phyloP scores from a whole-genome alignment of 2,797 vertebrate species.

The Buceros bicornis region DNA sequence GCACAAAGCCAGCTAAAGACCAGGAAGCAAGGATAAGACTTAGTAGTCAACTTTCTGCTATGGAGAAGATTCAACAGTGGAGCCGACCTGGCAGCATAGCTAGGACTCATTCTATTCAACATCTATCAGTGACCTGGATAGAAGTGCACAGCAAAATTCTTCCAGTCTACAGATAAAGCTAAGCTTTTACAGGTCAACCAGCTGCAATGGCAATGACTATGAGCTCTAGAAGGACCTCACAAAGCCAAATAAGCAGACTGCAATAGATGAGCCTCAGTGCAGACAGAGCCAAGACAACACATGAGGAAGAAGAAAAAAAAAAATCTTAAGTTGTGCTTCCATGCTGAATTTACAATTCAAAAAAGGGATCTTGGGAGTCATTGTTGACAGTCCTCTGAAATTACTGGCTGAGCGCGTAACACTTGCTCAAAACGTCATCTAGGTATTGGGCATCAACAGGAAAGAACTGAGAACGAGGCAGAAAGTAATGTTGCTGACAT shows the following conservation, averaged over 20 bases:
- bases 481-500: neutral
- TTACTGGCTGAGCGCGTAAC: neutral
- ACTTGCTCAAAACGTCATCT: neutral
- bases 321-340: neutral
- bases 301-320: accelerated
- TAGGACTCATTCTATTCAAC: neutral
- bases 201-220: neutral
- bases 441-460: neutral
- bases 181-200: neutral
- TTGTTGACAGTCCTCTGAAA: neutral
- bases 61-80: neutral
- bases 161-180: neutral
- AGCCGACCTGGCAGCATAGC: neutral
- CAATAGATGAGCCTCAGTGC: neutral
- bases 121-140: slow-evolving; percentile 25
- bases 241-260: neutral
- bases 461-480: neutral
- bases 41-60: neutral
- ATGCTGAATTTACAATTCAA: neutral
- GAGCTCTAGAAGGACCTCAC: neutral
- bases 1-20: neutral
- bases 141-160: neutral
- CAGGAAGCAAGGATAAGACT: neutral
- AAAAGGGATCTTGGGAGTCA: neutral
- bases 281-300: neutral